These are phyloP conservation scores for Acropora tenuis DNA, from an alignment of 64 coral and sea anemone species.

Conservation along the genomic window DNA sequence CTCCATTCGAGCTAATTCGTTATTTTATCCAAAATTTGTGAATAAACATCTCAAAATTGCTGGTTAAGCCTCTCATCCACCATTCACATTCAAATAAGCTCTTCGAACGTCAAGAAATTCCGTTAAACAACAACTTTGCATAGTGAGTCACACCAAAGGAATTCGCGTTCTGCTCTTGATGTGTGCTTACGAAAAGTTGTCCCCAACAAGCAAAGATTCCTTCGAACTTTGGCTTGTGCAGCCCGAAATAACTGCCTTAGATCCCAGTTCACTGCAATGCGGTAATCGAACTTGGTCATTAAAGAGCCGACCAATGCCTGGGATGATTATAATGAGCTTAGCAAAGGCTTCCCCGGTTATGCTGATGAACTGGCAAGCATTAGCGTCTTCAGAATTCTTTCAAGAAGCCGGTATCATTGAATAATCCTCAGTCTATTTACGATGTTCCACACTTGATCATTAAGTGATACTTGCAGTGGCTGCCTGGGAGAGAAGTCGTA, in stretches of 20 bases:
- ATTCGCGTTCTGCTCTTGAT: background rate
- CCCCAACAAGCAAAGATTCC: background rate
- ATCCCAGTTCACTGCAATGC: background rate
- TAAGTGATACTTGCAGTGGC: too few relatives aligned
- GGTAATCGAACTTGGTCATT: background rate
- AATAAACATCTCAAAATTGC: background rate
- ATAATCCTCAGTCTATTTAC: too few relatives aligned
- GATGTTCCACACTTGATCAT: too few relatives aligned
- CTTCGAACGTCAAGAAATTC: conserved; percentile 8
- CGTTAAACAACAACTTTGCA: background rate
- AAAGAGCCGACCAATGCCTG: background rate
- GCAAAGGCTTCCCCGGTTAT: background rate
- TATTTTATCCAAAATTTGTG: background rate
- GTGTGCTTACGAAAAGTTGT: background rate
- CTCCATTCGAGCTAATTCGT: background rate
- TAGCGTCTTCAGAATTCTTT: background rate
- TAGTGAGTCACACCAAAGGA: conserved; percentile 7
- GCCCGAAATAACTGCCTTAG: background rate
- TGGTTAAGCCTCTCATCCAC: background rate
- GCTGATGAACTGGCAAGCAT: background rate
- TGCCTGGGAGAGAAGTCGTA: background rate
- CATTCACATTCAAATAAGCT: background rate
- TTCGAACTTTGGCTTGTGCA: background rate
- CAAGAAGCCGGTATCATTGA: background rate
- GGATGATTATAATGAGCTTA: conserved; percentile 31